A percentile compares a stretch with the other conserved stretches of the same genome.
These are phyloP conservation scores for Cantharis flavilabris DNA, from an alignment of 2,888 invertebrate species.

Conservation along the genomic window DNA sequence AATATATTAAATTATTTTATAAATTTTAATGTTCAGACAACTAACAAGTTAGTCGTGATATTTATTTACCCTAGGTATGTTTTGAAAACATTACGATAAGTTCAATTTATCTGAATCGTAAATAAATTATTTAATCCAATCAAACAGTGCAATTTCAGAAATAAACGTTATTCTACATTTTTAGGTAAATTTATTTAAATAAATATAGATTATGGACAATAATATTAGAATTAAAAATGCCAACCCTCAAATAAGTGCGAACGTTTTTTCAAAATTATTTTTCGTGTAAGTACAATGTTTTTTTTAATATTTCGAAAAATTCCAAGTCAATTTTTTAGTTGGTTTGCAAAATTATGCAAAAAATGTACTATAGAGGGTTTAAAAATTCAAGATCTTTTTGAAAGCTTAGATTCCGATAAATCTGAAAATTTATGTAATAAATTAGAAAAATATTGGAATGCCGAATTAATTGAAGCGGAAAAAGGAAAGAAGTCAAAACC, in stretches of 20 bases:
- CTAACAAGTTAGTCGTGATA: neutral
- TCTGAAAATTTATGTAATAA: constrained; percentile 56
- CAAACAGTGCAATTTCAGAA: neutral
- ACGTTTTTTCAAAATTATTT: neutral
- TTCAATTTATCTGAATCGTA: no score
- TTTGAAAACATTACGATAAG: neutral
- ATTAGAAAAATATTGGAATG: neutral
- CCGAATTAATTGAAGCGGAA: neutral
- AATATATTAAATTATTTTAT: no score
- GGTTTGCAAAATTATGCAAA: constrained; percentile 52
- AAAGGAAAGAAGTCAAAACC: neutral
- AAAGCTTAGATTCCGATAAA: constrained; percentile 62
- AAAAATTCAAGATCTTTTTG: constrained; percentile 67
- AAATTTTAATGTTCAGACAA: neutral
- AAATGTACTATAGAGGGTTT: constrained; percentile 65
- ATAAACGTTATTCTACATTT: neutral
- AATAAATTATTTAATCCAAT: neutral
- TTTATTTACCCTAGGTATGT: neutral
- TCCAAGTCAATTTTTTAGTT: constrained; percentile 38
- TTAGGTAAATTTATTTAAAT: neutral
- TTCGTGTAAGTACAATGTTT: neutral
- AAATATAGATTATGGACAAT: neutral
- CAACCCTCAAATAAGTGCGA: neutral
- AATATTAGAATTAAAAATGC: neutral
- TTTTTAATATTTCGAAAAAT: neutral